These are phyloP conservation scores for Bolinopsis microptera DNA, from an alignment of 37 sponge, comb jelly and placozoan species.

Conservation along the genomic window DNA sequence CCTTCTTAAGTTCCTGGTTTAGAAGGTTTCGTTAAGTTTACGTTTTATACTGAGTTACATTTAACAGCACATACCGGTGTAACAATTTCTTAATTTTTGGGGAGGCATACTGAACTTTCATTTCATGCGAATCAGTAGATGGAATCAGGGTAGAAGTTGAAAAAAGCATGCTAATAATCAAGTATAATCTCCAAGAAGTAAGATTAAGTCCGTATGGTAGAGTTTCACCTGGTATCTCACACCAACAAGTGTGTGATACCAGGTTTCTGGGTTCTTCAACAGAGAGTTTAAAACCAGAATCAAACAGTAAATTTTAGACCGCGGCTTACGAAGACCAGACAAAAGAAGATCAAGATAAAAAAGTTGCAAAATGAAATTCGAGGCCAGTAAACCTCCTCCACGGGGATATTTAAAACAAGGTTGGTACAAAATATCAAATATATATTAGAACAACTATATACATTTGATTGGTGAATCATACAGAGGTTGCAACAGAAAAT, in stretches of 20 bases:
- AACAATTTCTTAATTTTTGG: background rate
- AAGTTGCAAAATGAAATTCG: too few species aligned
- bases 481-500: background rate
- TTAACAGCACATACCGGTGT: background rate
- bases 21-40: too few species aligned
- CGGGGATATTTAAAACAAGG: too few species aligned
- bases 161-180: background rate
- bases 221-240: too few species aligned
- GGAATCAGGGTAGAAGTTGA: background rate
- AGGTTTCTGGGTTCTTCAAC: too few species aligned
- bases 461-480: background rate
- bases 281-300: too few species aligned
- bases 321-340: too few species aligned
- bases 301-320: too few species aligned
- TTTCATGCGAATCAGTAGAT: background rate
- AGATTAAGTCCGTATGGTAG: too few species aligned
- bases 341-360: too few species aligned
- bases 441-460: background rate
- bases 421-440: background rate
- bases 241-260: too few species aligned
- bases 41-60: background rate
- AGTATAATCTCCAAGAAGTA: background rate
- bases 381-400: too few species aligned
- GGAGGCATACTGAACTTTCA: background rate
- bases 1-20: background rate